Evolutionary conservation across 2,113 vertebrate genomes (phyloP), one percentile per base, ranked within the genome.

Genomic region (Coreoperca whiteheadi): DNA sequence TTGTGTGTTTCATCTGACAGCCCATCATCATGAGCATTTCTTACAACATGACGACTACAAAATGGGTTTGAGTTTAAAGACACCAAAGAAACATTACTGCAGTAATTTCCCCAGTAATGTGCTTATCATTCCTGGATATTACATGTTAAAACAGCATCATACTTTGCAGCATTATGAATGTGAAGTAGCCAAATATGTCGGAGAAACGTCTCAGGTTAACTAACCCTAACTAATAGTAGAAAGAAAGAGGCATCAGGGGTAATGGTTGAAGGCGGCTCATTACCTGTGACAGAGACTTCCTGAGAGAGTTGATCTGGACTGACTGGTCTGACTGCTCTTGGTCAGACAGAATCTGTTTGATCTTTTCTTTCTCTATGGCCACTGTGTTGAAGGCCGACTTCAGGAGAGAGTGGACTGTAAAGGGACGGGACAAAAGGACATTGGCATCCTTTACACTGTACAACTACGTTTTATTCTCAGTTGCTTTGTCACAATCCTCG

Each of bases 321-420:
- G 93, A 96, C 84, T 97, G 97, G 93, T 96, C 96, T 21, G 95
- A 93, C 87, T 97, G 96, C 77, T 98, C 98, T 91, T 98, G 98
- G 78, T 99, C 98, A 8, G 96, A 96, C 90, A 99, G 95, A 92
- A 99, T 96, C 94, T 98, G 97, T 90, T 98, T 99, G 87, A 99
- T 97, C 91, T 99, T 99, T 91, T 99, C 98, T 90, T 99, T 99
- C 94, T 99, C 98, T 88, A 99, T 99, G 82, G 98, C 98, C 93
- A 99, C 97, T 65, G 98, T 99, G 92, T 99, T 99, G 95, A 99
- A 99, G 11, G 98, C 97, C 71, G 98, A 99, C 95, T 99, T 99
- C 95, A 99, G 94, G 89, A 99, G 97, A 69, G 97, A 98, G 91
- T 99, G 98, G 61, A 99, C 98, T 99, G 91, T 6, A 76, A 2